A percentile compares a stretch with the other conserved stretches of the same genome.
phyloP scores from a whole-genome alignment of 2,113 vertebrate species.

The Chloropsis hardwickii region DNA sequence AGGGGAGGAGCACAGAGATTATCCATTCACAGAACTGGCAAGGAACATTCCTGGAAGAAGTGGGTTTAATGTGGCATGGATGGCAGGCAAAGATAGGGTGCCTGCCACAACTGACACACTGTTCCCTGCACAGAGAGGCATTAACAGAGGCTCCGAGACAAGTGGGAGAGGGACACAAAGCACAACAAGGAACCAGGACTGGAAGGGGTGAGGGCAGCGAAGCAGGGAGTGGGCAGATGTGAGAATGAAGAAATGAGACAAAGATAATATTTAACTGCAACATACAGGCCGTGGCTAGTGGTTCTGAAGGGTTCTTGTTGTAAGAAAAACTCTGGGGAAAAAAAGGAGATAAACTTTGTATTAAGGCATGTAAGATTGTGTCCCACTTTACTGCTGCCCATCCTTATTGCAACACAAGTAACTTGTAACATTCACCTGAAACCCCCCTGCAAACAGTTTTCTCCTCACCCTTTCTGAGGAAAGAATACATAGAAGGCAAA shows the following conservation, averaged over 20 bases:
- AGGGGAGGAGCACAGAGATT: background rate
- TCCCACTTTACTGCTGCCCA: background rate
- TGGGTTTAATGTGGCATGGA: background rate
- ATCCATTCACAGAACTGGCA: background rate
- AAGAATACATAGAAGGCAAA: background rate
- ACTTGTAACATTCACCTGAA: background rate
- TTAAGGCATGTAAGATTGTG: background rate
- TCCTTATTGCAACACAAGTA: fast-evolving
- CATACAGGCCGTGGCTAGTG: background rate
- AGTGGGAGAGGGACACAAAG: constrained; percentile 3
- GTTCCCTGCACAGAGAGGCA: background rate
- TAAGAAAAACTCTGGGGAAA: background rate
- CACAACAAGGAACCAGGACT: background rate
- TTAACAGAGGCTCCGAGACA: background rate
- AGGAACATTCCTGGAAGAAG: background rate
- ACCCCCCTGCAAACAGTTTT: background rate
- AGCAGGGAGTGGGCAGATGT: background rate
- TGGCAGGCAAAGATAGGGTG: background rate
- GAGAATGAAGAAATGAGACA: background rate
- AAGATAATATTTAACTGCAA: background rate
- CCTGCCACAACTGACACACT: background rate
- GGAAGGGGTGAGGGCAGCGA: background rate
- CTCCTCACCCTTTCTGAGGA: background rate
- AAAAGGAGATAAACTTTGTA: background rate
- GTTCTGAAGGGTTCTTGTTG: background rate